Evolutionary conservation across 2,113 vertebrate species (phyloP).

Genomic region (Todiramphus saurophagus): DNA sequence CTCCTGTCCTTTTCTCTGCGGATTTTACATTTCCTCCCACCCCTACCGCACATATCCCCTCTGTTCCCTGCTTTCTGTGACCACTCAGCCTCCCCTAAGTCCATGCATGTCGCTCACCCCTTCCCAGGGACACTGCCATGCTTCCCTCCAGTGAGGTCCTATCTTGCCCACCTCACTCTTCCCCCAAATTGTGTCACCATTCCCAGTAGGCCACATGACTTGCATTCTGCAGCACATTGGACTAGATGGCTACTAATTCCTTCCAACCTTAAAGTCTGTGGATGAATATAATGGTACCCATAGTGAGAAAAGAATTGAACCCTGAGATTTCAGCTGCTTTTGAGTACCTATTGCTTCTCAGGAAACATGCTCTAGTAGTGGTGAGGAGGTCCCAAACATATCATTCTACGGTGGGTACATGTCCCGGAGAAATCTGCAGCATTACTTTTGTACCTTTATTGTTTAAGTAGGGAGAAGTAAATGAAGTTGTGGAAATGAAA

Average conservation of each 20-base stretch:
- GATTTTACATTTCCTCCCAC: not conserved
- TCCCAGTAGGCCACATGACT: accelerated
- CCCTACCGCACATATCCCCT: accelerated
- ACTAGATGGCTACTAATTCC: not conserved
- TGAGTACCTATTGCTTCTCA: not conserved
- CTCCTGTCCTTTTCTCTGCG: not conserved
- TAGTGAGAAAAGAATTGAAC: not conserved
- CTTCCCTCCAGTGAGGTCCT: accelerated
- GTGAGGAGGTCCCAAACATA: not conserved
- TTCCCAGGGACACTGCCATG: not conserved
- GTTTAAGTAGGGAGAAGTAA: not conserved
- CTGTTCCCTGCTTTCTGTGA: accelerated
- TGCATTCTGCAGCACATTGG: not conserved
- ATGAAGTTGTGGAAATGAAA: not conserved
- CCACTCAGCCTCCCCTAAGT: not conserved
- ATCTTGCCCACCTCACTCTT: not conserved
- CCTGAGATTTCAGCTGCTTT: not conserved
- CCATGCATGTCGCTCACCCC: accelerated
- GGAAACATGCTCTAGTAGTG: not conserved
- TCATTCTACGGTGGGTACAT: not conserved
- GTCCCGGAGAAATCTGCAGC: not conserved
- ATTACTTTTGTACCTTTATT: not conserved
- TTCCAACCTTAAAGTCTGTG: not conserved
- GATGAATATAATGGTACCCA: not conserved
- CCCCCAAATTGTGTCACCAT: accelerated